Percentiles rank a stretch among this genome's conserved stretches.
Evolutionary conservation across 2,797 vertebrate species (phyloP).

Genomic region (Pseudotriccus pelzelni): DNA sequence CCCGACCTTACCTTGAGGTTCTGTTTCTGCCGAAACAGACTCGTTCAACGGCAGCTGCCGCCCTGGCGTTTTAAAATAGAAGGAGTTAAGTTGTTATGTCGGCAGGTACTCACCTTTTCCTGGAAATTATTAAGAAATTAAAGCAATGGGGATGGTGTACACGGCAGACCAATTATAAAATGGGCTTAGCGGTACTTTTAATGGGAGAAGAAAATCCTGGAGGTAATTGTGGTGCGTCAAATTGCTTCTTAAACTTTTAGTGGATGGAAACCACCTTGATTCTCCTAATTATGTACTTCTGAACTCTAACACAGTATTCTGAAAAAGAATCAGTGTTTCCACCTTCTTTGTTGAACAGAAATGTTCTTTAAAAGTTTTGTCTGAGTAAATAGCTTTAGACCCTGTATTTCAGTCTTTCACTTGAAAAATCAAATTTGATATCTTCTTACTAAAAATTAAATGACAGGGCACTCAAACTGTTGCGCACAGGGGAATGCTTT

Average conservation of each 20-base stretch:
- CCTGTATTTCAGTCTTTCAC: background rate
- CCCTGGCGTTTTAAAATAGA: background rate
- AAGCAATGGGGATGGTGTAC: background rate
- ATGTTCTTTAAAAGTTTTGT: background rate
- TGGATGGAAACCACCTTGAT: background rate
- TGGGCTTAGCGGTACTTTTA: background rate
- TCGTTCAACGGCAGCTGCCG: accelerated
- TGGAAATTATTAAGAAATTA: background rate
- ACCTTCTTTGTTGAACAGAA: background rate
- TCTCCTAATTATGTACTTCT: background rate
- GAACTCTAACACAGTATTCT: background rate
- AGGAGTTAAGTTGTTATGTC: background rate
- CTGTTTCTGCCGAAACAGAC: background rate
- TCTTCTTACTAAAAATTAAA: background rate
- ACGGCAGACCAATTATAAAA: background rate
- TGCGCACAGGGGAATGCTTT: background rate
- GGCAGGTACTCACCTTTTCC: background rate
- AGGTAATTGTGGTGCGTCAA: background rate
- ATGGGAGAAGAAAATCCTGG: constrained; percentile 8
- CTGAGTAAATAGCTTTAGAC: background rate
- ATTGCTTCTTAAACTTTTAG: background rate
- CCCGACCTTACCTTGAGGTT: accelerated
- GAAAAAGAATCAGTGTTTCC: background rate
- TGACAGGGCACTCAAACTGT: background rate
- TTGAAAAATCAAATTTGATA: background rate